A percentile compares a stretch with the other conserved stretches of the same genome.
phyloP scores from a whole-genome alignment of 2,797 vertebrate species.

The Pelobates cultripes region DNA sequence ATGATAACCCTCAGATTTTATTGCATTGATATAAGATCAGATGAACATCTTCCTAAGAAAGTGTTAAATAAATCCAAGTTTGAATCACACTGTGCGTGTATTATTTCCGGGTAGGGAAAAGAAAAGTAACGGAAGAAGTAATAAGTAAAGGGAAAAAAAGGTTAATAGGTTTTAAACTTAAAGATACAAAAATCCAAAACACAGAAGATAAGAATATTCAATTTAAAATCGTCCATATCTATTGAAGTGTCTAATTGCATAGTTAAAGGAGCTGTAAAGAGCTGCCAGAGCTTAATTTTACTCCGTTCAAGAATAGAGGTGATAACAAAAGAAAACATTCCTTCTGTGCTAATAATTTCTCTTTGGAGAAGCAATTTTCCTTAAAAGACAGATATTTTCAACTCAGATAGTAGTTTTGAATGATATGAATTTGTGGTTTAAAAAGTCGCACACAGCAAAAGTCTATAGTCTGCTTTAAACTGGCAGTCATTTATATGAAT shows the following conservation, averaged over 20 bases:
- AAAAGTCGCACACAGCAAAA: constrained; percentile 61
- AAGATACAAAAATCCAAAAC: constrained; percentile 32
- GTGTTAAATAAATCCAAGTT: too few relatives aligned
- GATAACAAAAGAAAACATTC: constrained; percentile 65
- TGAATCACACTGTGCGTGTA: too few relatives aligned
- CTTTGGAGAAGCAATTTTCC: constrained; percentile 69
- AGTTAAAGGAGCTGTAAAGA: constrained; percentile 74
- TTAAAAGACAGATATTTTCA: constrained; percentile 67
- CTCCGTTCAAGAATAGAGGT: constrained; percentile 66
- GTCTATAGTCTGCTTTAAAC: constrained; percentile 56
- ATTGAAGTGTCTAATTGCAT: constrained; percentile 73
- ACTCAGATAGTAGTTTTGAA: constrained; percentile 68
- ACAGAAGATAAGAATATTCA: constrained; percentile 71
- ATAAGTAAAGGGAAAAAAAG: background rate
- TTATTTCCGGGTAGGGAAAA: background rate
- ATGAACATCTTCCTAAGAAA: too few relatives aligned
- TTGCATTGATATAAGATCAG: too few relatives aligned
- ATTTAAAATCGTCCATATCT: constrained; percentile 74
- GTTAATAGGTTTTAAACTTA: background rate
- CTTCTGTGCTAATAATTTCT: constrained; percentile 63
- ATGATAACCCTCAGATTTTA: too few relatives aligned
- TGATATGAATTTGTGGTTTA: constrained; percentile 64
- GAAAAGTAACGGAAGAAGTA: background rate
- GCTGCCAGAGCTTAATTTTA: constrained; percentile 66
- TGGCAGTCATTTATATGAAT: constrained; percentile 51